A percentile compares a stretch with the other conserved stretches of the same genome.
Conservation (phyloP, 2,797 vertebrate species). For the Myiothlypis chrysogaster region DNA sequence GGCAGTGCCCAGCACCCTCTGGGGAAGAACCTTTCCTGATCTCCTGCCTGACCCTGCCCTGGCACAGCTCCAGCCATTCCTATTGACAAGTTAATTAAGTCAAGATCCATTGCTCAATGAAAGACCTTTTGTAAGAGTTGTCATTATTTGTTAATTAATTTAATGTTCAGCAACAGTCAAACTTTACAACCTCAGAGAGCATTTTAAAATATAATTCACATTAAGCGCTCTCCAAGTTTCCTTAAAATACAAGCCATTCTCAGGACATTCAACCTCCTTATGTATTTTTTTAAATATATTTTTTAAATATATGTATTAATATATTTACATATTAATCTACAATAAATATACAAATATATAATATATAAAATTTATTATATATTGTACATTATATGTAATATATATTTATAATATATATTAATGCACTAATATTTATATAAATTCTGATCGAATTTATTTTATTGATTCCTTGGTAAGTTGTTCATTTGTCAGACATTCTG, state of each 20-base stretch:
- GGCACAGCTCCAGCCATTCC: background rate
- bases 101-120: background rate
- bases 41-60: fast-evolving
- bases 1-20: background rate
- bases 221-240: background rate
- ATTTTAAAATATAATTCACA: background rate
- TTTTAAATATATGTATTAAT: too few relatives aligned
- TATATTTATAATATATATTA: too few relatives aligned
- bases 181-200: background rate
- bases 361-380: too few relatives aligned
- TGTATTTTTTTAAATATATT: background rate
- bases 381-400: too few relatives aligned
- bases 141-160: background rate
- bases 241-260: background rate
- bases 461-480: background rate
- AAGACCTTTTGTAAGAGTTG: background rate
- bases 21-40: background rate
- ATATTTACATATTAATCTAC: too few relatives aligned
- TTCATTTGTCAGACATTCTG: background rate
- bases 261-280: background rate
- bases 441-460: background rate
- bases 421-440: too few relatives aligned
- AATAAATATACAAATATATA: too few relatives aligned
- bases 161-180: background rate
- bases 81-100: background rate